Percentiles rank a stretch among this genome's conserved stretches.
Conservation (phyloP, 2,888 invertebrate genomes). For the Pollenia angustigena region DNA sequence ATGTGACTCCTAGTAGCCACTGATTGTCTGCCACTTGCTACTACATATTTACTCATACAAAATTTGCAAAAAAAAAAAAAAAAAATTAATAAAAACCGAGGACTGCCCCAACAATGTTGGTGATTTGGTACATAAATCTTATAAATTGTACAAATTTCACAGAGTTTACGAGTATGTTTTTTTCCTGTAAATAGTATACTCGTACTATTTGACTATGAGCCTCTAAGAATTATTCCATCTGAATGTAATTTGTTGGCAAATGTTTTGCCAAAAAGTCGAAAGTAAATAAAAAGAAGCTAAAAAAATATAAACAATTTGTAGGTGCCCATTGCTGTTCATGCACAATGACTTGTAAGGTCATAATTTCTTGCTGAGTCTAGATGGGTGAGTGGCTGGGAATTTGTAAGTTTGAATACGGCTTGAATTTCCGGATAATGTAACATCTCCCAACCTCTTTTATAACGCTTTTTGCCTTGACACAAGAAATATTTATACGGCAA, state of each 20-base stretch:
- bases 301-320: constrained; percentile 70
- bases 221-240: constrained; percentile 51
- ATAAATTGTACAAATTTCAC: constrained; percentile 82
- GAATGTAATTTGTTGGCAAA: constrained; percentile 68
- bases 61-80: constrained; percentile 10
- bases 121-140: constrained; percentile 78
- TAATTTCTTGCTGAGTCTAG: constrained; percentile 67
- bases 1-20: constrained; percentile 57
- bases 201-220: constrained; percentile 56
- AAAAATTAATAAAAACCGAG: constrained; percentile 21
- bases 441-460: constrained; percentile 6
- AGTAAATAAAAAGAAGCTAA: constrained; percentile 23
- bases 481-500: constrained; percentile 63
- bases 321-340: constrained; percentile 68
- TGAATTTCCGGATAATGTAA: constrained; percentile 66
- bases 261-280: constrained; percentile 48
- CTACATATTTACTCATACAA: constrained; percentile 47
- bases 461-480: constrained; percentile 36
- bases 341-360: constrained; percentile 71
- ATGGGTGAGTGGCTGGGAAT: constrained; percentile 14
- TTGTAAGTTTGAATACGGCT: constrained; percentile 44
- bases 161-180: constrained; percentile 73
- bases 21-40: constrained; percentile 68
- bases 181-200: constrained; percentile 35
- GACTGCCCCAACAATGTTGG: constrained; percentile 71